Conservation (phyloP, 1,140 invertebrate genomes). For the Eurosta solidaginis region DNA sequence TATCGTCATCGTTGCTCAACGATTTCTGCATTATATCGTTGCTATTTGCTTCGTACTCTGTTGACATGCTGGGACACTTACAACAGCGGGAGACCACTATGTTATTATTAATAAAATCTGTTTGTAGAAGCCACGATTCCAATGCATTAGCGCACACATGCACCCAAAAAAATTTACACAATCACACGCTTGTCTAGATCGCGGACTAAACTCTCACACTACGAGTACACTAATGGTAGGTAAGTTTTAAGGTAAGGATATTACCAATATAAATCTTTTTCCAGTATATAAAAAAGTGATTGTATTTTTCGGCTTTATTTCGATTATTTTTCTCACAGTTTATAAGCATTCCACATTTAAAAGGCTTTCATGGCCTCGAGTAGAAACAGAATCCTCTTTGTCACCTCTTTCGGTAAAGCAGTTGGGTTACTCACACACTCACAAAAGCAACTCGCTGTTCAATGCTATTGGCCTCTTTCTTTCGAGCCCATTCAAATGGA, state of each 20-base stretch:
- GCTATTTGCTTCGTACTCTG: neutral
- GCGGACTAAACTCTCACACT: neutral
- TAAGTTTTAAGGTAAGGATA: too few relatives aligned
- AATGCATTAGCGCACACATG: conserved; percentile 12
- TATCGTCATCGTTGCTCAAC: neutral
- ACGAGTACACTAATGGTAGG: too few relatives aligned
- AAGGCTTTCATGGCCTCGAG: conserved; percentile 12
- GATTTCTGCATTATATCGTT: neutral
- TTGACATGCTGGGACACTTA: conserved; percentile 12
- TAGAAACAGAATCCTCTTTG: neutral
- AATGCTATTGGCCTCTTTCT: neutral
- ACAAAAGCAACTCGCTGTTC: neutral
- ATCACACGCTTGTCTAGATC: neutral
- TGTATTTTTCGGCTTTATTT: too few relatives aligned
- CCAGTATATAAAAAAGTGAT: too few relatives aligned
- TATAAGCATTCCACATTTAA: neutral
- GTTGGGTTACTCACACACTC: neutral
- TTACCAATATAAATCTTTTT: too few relatives aligned
- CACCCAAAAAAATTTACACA: neutral
- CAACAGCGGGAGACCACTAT: conserved; percentile 14
- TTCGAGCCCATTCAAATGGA: neutral
- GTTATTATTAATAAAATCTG: neutral
- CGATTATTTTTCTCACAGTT: too few relatives aligned
- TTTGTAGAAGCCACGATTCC: conserved; percentile 5
- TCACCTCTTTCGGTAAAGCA: neutral